phyloP scores from a whole-genome alignment of 2,888 invertebrate genomes.

The Bembecia ichneumoniformis region DNA sequence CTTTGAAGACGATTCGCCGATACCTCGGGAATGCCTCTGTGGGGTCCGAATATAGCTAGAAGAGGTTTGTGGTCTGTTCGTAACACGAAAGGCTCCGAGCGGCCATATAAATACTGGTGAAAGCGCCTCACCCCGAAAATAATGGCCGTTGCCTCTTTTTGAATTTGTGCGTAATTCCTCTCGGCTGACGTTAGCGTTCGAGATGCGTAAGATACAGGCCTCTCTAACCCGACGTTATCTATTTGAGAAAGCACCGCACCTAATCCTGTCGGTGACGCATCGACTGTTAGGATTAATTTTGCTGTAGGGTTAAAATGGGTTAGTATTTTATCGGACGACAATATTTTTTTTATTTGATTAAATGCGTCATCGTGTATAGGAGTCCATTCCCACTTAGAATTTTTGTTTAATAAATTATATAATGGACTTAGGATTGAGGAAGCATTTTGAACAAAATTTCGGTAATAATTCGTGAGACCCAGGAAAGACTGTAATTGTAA shows the following conservation, averaged over 20 bases:
- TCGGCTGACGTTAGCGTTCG: no score
- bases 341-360: slow-evolving; percentile 8
- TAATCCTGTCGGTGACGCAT: slow-evolving; percentile 8
- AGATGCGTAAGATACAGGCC: no score
- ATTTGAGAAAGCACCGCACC: slow-evolving; percentile 9
- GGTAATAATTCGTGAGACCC: background rate
- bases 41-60: no score
- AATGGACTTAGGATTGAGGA: slow-evolving; percentile 2
- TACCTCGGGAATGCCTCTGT: no score
- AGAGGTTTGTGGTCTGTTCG: no score
- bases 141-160: no score
- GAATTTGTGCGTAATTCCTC: no score
- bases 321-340: slow-evolving; percentile 6
- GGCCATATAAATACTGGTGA: no score
- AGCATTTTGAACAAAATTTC: background rate
- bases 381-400: slow-evolving; percentile 8
- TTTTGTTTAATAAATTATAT: slow-evolving; percentile 2
- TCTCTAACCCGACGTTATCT: no score
- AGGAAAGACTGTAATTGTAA: background rate
- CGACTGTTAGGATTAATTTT: slow-evolving; percentile 1
- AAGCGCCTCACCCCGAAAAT: no score
- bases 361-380: slow-evolving; percentile 8
- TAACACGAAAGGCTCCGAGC: no score
- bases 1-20: no score
- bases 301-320: slow-evolving; percentile 6